phyloP scores from a whole-genome alignment of 2,797 vertebrate species.

The Atherinosoma microstoma region DNA sequence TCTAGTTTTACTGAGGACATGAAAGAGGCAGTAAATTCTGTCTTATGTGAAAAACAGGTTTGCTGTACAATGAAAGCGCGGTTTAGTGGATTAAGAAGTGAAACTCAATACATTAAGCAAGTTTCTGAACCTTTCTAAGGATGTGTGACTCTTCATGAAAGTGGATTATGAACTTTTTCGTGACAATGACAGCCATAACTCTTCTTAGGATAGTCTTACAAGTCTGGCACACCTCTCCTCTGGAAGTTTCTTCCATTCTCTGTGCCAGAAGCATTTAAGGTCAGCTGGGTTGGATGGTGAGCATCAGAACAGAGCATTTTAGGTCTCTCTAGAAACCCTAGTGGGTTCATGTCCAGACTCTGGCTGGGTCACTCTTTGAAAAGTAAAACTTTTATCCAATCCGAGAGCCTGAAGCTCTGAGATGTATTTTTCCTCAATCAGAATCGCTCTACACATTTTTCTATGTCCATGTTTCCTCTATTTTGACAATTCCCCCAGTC shows the following conservation, averaged over 20 bases:
- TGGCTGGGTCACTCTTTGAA: not conserved
- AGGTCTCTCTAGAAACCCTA: not conserved
- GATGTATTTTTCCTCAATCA: not conserved
- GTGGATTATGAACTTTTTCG: not conserved
- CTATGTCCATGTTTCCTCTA: too few relatives aligned
- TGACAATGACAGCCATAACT: not conserved
- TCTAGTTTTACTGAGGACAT: not conserved
- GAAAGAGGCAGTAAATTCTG: not conserved
- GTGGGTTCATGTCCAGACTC: not conserved
- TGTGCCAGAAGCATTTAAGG: not conserved
- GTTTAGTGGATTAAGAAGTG: not conserved
- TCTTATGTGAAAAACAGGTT: not conserved
- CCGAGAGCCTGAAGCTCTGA: not conserved
- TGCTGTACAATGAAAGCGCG: not conserved
- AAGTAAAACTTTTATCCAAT: not conserved
- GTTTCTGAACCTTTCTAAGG: not conserved
- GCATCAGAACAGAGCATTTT: not conserved
- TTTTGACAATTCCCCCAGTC: not conserved
- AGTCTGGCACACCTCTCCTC: not conserved
- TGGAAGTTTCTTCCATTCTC: not conserved
- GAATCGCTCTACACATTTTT: not conserved
- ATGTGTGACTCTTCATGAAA: not conserved
- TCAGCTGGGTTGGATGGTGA: not conserved
- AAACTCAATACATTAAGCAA: not conserved
- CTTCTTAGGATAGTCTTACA: not conserved